Conservation (phyloP, 2,797 vertebrate species). For the Phataginus tetradactyla region DNA sequence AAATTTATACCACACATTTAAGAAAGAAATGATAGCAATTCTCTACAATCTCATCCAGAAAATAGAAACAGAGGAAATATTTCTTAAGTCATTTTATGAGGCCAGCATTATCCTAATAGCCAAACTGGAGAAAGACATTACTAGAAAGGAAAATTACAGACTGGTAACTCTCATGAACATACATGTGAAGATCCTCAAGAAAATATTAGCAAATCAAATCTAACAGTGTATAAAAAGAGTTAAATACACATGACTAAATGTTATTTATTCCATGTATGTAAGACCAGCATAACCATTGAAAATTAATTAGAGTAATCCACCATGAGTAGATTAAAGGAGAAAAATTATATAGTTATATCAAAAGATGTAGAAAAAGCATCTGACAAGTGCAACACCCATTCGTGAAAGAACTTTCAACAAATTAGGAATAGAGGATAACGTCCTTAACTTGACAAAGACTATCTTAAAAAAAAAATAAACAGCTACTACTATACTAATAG, state of each 20-base stretch:
- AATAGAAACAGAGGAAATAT: not conserved
- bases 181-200: not conserved
- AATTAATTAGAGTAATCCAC: not conserved
- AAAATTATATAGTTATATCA: not conserved
- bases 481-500: not conserved
- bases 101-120: not conserved
- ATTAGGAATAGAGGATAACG: not conserved
- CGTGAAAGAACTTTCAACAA: not conserved
- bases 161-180: not conserved
- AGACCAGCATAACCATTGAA: not conserved
- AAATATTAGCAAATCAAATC: not conserved
- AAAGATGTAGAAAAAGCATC: not conserved
- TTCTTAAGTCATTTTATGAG: not conserved
- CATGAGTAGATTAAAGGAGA: not conserved
- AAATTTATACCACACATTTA: not conserved
- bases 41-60: not conserved
- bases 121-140: not conserved
- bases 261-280: not conserved
- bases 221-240: not conserved
- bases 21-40: not conserved
- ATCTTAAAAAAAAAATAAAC: not conserved
- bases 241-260: not conserved
- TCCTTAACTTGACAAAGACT: not conserved
- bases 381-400: not conserved
- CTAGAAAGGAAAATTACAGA: not conserved